Evolutionary conservation across 2,888 invertebrate genomes (phyloP), one percentile per base, ranked within the genome.

Genomic region (Campoletis raptor): DNA sequence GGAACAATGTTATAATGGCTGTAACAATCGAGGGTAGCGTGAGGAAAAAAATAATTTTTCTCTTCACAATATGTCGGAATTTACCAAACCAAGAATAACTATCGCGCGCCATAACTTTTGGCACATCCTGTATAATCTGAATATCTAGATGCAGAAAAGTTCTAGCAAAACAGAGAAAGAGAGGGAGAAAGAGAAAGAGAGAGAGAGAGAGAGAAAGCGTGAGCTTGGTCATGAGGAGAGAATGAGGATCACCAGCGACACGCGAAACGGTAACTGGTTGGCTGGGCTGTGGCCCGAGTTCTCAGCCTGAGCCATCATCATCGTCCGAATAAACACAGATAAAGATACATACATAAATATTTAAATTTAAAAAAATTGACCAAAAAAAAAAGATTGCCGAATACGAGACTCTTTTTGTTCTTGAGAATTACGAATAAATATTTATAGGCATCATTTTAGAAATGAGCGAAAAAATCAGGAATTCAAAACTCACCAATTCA

Each of bases 221-320:
- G 24, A 61, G 52, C 12, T 15, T 24, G 61, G 74, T 24, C 40
- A 42, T 42, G 57, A 42, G 40, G 24, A 40, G 40, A 74, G 45
- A 74, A 42, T 42, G 61, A 74, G 61, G 21, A 57, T 54, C 24
- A 74, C 74, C 15, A 30, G 61, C 30, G 74, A 61, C 42, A 61
- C 74, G 42, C 70, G 42, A 61, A 66, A 70, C 36, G 70, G 45
- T 30, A 73, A 81, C 72, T 79, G 57, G 79, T 79, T 79, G 45
- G 73, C 30, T 52, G 40, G 21, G 12, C 61, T 24, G 45, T 48
- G 79, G 37, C 36, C 77, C 66, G 15, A 15, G 30, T 72, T 15
- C 72, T 64, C 36, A 37, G 45, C 21, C 52, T n/a, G 37, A 52
- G 52, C 52, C 30, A 72, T 61, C 61, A 15, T 61, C 61, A 15